phyloP scores from a whole-genome alignment of 2,888 invertebrate genomes.

The Lapara coniferarum region DNA sequence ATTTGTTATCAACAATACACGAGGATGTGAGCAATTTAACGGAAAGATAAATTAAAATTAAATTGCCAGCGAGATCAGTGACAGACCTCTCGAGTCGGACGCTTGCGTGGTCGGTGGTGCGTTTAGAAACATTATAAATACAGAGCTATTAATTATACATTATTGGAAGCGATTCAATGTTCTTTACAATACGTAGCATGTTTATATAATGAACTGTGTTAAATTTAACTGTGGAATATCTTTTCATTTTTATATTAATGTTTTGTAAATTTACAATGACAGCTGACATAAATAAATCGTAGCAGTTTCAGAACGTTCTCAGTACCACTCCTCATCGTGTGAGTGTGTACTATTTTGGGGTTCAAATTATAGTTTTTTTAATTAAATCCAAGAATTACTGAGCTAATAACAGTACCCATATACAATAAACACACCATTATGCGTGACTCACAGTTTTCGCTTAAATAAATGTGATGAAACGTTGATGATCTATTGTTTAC shows the following conservation, averaged over 20 bases:
- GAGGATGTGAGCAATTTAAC: slow-evolving; percentile 16
- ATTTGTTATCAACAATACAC: slow-evolving; percentile 10
- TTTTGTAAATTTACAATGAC: slow-evolving; percentile 11
- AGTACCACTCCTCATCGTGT: slow-evolving; percentile 29
- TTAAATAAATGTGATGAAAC: slow-evolving; percentile 10
- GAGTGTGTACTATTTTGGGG: slow-evolving; percentile 19
- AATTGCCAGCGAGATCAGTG: slow-evolving; percentile 22
- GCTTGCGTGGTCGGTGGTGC: slow-evolving; percentile 21
- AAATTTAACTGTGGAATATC: neutral
- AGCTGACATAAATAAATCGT: slow-evolving; percentile 15
- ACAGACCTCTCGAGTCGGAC: slow-evolving; percentile 7
- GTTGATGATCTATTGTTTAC: slow-evolving; percentile 47
- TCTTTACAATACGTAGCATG: neutral
- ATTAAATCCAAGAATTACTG: slow-evolving; percentile 27
- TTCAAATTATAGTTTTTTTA: slow-evolving; percentile 19
- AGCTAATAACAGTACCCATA: slow-evolving; percentile 36
- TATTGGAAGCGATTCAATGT: slow-evolving; percentile 1
- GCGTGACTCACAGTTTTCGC: slow-evolving; percentile 5
- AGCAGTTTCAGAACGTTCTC: slow-evolving; percentile 27
- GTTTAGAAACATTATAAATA: slow-evolving; percentile 23
- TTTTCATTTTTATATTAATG: neutral
- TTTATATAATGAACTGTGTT: neutral
- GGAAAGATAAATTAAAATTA: slow-evolving; percentile 16
- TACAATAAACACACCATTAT: slow-evolving; percentile 28
- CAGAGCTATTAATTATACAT: slow-evolving; percentile 1